Conservation (phyloP, 2,797 vertebrate genomes). For the Thripadectes ignobilis region DNA sequence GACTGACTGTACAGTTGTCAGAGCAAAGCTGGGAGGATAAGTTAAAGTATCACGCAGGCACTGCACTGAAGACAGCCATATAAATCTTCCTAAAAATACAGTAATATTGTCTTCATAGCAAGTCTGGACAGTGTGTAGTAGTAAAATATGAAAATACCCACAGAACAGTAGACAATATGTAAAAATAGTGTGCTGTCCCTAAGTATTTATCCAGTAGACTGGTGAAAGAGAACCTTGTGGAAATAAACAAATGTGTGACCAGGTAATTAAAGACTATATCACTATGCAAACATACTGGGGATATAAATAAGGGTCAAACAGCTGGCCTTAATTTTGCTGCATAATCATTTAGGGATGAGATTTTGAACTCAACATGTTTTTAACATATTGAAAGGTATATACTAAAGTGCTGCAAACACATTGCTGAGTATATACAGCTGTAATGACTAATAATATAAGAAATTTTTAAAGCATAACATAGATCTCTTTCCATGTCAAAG, state of each 20-base stretch:
- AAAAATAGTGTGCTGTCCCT: not conserved
- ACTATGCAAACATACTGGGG: not conserved
- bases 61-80: not conserved
- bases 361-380: slow-evolving; percentile 13
- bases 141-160: not conserved
- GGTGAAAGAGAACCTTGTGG: not conserved
- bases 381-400: not conserved
- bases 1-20: slow-evolving; percentile 3
- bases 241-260: not conserved
- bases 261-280: slow-evolving; percentile 10
- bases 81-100: slow-evolving; percentile 28
- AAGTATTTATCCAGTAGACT: not conserved
- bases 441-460: slow-evolving; percentile 4
- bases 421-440: not conserved
- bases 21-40: not conserved
- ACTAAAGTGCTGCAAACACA: not conserved
- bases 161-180: not conserved
- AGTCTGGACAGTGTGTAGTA: not conserved
- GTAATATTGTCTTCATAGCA: slow-evolving; percentile 5
- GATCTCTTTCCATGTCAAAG: slow-evolving; percentile 32
- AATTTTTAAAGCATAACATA: slow-evolving; percentile 4
- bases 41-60: not conserved
- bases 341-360: slow-evolving; percentile 5
- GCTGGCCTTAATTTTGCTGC: slow-evolving; percentile 29
- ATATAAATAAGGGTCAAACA: slow-evolving; percentile 32